Conservation (phyloP, 2,113 vertebrate species). For the Odocoileus hemionus region DNA sequence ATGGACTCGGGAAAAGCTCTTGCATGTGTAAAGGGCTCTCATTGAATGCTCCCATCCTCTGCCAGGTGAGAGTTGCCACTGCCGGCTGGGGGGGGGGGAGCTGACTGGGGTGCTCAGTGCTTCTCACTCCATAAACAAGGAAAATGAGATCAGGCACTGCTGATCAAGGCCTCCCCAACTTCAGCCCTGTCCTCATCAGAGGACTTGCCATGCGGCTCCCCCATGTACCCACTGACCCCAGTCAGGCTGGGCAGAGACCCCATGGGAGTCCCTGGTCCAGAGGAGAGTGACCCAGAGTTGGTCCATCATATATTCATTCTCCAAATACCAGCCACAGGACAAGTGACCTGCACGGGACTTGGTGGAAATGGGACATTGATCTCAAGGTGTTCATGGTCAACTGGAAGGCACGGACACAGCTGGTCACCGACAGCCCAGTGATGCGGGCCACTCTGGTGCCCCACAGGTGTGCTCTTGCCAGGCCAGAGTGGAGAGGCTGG, state of each 20-base stretch:
- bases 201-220: accelerated
- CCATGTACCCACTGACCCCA: background rate
- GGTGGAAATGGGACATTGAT: background rate
- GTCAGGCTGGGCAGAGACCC: too few species aligned
- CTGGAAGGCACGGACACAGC: background rate
- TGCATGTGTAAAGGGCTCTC: background rate
- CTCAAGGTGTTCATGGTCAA: background rate
- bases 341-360: background rate
- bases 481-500: background rate
- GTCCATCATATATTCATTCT: background rate
- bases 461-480: background rate
- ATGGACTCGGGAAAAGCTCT: background rate
- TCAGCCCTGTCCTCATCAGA: background rate
- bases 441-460: too few species aligned
- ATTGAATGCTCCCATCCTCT: too few species aligned
- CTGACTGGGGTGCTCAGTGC: background rate
- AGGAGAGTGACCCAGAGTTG: background rate
- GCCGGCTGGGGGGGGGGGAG: background rate
- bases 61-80: background rate
- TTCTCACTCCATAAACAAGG: background rate
- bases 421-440: background rate
- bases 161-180: background rate
- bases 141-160: background rate
- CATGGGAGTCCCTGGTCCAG: background rate
- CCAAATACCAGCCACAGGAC: background rate